phyloP scores from a whole-genome alignment of 2,113 vertebrate species.

The Meles meles region DNA sequence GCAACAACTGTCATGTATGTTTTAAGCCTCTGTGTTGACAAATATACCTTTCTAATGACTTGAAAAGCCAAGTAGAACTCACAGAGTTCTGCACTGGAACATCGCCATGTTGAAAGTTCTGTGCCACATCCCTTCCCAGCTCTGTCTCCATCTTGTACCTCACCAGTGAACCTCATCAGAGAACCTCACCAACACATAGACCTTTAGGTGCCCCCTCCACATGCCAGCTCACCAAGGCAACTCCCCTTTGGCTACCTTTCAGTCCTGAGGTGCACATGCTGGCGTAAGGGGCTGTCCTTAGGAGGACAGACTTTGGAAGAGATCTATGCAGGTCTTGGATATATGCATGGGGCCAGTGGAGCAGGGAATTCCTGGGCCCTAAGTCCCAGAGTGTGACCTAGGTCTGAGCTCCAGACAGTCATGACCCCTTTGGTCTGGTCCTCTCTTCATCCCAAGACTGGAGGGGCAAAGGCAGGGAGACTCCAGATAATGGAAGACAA shows the following conservation, averaged over 20 bases:
- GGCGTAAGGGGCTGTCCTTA: neutral
- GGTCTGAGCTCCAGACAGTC: neutral
- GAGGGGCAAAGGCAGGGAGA: neutral
- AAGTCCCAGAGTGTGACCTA: neutral
- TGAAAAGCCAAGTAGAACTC: neutral
- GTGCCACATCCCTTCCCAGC: neutral
- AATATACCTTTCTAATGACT: neutral
- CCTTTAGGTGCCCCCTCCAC: neutral
- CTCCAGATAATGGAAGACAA: neutral
- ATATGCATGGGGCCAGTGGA: neutral
- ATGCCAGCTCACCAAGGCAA: neutral
- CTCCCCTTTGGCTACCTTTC: neutral
- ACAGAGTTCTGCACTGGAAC: neutral
- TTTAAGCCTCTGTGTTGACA: neutral
- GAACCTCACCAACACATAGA: neutral
- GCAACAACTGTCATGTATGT: neutral
- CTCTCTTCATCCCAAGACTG: neutral
- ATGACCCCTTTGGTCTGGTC: neutral
- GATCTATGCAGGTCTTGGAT: neutral
- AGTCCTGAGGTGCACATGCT: neutral
- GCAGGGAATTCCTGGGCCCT: neutral
- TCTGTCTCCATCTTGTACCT: neutral
- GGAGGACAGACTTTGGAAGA: neutral
- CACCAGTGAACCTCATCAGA: neutral
- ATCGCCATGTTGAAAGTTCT: neutral